These are phyloP conservation scores for Meles meles DNA, from an alignment of 2,113 vertebrate genomes.

Conservation along the genomic window DNA sequence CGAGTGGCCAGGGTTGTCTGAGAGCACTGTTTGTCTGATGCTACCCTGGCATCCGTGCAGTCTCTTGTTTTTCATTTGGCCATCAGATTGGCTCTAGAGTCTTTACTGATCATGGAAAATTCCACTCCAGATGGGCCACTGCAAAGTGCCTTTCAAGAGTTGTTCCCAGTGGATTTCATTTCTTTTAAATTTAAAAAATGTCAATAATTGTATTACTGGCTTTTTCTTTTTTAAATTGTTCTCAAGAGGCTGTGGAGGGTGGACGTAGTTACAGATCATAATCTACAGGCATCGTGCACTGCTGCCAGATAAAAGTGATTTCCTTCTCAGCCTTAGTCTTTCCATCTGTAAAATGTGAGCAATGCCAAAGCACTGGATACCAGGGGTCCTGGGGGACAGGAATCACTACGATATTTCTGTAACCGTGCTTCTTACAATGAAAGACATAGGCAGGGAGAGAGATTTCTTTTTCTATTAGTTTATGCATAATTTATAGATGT, in stretches of 20 bases:
- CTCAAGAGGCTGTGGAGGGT: not conserved
- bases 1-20: fast-evolving
- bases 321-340: not conserved
- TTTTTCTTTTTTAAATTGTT: not conserved
- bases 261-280: not conserved
- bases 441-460: not conserved
- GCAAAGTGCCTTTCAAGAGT: not conserved
- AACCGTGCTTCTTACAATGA: not conserved
- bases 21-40: fast-evolving
- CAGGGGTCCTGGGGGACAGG: not conserved
- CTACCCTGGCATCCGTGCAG: not conserved
- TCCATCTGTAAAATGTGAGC: not conserved
- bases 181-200: not conserved
- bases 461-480: not conserved
- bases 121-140: not conserved
- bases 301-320: not conserved
- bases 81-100: too few species aligned
- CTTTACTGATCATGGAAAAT: not conserved
- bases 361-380: not conserved
- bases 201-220: not conserved
- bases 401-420: not conserved
- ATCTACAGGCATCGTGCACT: not conserved
- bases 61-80: not conserved
- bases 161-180: not conserved
- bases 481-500: not conserved